These are phyloP conservation scores for Tethya wilhelma DNA, from an alignment of 37 sponge, comb jelly and placozoan species.

Conservation along the genomic window DNA sequence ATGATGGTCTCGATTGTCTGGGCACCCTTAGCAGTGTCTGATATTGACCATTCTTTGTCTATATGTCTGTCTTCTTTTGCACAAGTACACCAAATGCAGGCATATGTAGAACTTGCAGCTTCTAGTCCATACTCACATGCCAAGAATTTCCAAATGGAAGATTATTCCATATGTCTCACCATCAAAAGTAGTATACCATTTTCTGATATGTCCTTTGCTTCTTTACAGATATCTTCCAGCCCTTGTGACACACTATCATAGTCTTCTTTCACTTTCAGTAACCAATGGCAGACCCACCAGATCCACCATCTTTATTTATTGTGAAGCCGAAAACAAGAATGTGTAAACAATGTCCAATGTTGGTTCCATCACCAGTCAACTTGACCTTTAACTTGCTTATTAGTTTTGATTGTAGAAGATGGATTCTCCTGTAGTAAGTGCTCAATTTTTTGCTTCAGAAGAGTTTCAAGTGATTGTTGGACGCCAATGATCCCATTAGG, in stretches of 20 bases:
- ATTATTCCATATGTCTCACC: background rate
- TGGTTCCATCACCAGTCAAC: background rate
- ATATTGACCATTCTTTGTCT: constrained; percentile 1
- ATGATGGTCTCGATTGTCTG: background rate
- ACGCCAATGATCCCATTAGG: background rate
- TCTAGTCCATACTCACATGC: background rate
- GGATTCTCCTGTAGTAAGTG: background rate
- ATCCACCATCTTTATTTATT: background rate
- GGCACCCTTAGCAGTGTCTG: background rate
- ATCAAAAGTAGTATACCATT: background rate
- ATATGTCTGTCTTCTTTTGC: background rate
- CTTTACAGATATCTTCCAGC: background rate
- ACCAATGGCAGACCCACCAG: too few relatives aligned
- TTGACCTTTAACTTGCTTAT: background rate
- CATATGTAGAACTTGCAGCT: background rate
- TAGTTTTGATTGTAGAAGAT: background rate
- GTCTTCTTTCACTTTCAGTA: too few relatives aligned
- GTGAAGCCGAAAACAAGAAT: background rate
- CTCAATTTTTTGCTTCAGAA: background rate
- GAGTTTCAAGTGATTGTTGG: background rate
- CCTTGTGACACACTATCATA: background rate
- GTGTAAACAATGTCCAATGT: background rate
- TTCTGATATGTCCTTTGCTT: background rate
- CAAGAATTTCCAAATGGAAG: background rate
- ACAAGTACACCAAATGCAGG: background rate